Percentiles rank a stretch among this genome's conserved stretches.
Evolutionary conservation across 1,140 invertebrate genomes (phyloP).

Genomic region (Pseudachorutes palmiensis): DNA sequence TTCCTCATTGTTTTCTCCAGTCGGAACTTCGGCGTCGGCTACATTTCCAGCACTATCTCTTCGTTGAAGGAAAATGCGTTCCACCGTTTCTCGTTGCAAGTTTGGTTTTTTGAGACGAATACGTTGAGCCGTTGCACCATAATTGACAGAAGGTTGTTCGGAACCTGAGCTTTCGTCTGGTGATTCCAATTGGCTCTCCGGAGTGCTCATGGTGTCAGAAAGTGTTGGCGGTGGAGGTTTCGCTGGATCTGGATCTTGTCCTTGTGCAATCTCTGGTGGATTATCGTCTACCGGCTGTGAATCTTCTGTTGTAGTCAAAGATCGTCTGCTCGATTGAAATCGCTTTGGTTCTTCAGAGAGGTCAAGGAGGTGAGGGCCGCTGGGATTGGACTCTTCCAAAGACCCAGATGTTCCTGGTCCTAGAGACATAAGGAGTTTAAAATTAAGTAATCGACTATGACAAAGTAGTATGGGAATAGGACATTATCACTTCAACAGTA

Average conservation of each 20-base stretch:
- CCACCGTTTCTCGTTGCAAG: neutral
- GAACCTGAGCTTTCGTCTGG: neutral
- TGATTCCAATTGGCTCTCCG: neutral
- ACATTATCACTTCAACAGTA: too few species aligned
- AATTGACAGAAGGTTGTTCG: slow-evolving; percentile 1
- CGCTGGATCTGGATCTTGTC: neutral
- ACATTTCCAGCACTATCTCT: neutral
- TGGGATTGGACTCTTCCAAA: neutral
- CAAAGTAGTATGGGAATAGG: too few species aligned
- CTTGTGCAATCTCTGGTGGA: neutral
- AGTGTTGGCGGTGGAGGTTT: neutral
- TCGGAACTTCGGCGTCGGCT: too few species aligned
- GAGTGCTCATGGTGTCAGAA: neutral
- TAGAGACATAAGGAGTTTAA: too few species aligned
- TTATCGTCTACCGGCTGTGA: neutral
- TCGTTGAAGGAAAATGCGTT: neutral
- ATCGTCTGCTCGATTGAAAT: neutral
- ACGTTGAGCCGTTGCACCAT: neutral
- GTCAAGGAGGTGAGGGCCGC: neutral
- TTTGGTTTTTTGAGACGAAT: slow-evolving; percentile 6
- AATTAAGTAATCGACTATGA: too few species aligned
- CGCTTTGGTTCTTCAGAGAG: neutral
- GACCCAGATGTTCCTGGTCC: neutral
- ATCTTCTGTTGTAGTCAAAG: neutral
- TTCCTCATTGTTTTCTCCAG: too few species aligned